phyloP scores from a whole-genome alignment of 53 echinoderm and acorn worm species.

The Pentamera pediparva region DNA sequence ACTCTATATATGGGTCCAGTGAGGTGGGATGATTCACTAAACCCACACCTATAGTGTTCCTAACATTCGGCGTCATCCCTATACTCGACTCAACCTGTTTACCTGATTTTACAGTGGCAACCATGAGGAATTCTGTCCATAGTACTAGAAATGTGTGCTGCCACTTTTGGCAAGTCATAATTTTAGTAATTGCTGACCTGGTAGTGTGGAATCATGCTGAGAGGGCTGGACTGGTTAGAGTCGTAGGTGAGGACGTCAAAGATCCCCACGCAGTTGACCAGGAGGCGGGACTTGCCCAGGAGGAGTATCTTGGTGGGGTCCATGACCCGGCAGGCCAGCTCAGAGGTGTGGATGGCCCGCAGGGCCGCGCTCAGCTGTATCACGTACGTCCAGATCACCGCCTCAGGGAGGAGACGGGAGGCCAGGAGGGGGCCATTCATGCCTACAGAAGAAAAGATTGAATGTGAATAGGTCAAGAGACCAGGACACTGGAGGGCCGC shows the following conservation, averaged over 20 bases:
- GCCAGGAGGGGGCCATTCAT: constrained; percentile 73
- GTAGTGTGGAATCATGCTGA: constrained; percentile 87
- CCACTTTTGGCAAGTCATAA: too few relatives aligned
- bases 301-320: constrained; percentile 93
- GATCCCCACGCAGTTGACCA: constrained; percentile 92
- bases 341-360: constrained; percentile 84
- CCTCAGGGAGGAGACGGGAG: constrained; percentile 80
- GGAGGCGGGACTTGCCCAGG: constrained; percentile 63
- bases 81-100: too few relatives aligned
- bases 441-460: constrained; percentile 16
- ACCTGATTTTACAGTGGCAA: too few relatives aligned
- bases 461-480: too few relatives aligned
- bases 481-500: too few relatives aligned
- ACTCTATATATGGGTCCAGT: too few relatives aligned
- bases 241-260: constrained; percentile 94
- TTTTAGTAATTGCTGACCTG: constrained; percentile 68
- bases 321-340: constrained; percentile 95
- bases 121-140: too few relatives aligned
- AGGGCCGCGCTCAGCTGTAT: constrained; percentile 91
- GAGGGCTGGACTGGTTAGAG: constrained; percentile 64
- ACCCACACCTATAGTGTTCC: too few relatives aligned
- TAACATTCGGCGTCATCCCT: too few relatives aligned
- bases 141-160: too few relatives aligned
- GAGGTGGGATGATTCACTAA: too few relatives aligned
- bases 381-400: constrained; percentile 90